Conservation (phyloP, 2,113 vertebrate species). For the Corythornis madagascariensis region DNA sequence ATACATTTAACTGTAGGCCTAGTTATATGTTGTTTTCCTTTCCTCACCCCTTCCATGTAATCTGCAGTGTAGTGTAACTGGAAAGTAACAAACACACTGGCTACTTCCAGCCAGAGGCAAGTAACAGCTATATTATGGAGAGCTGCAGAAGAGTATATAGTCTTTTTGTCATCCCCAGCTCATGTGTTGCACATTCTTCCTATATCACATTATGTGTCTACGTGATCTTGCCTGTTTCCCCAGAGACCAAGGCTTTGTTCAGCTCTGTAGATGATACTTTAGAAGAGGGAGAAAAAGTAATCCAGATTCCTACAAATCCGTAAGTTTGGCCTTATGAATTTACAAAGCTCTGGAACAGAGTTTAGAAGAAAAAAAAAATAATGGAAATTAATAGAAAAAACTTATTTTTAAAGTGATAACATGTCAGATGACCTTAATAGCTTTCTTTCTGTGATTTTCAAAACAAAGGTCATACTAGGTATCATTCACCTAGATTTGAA, state of each 20-base stretch:
- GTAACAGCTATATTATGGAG: background rate
- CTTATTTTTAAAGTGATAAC: background rate
- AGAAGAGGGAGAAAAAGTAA: background rate
- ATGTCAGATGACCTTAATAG: background rate
- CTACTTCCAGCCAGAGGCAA: background rate
- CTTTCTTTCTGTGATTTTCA: background rate
- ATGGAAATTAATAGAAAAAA: background rate
- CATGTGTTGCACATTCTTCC: background rate
- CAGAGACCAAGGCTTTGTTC: background rate
- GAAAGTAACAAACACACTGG: background rate
- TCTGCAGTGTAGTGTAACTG: background rate
- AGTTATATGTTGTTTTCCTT: background rate
- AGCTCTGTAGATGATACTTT: background rate
- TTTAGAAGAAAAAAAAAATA: background rate
- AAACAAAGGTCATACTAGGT: background rate
- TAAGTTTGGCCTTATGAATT: background rate
- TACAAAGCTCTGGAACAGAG: background rate
- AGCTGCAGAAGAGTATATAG: background rate
- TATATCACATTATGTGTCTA: background rate
- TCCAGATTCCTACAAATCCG: background rate
- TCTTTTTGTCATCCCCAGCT: background rate
- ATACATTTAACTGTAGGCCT: background rate
- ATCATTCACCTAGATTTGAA: background rate
- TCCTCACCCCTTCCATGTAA: background rate
- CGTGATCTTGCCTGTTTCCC: background rate